phyloP scores from a whole-genome alignment of 2,888 invertebrate species.

The Xanthorhoe designata region DNA sequence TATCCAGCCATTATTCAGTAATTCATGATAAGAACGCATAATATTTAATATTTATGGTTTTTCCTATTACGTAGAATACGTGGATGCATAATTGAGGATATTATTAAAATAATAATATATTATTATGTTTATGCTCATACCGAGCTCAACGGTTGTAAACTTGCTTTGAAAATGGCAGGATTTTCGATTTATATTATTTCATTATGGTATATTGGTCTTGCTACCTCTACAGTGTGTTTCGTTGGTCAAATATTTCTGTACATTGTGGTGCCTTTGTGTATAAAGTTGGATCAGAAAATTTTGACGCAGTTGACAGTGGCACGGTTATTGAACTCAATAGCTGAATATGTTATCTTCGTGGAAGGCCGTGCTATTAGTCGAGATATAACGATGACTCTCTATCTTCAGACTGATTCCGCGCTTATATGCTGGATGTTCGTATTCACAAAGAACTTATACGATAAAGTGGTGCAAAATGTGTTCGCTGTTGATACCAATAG shows the following conservation, averaged over 20 bases:
- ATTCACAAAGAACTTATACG: slow-evolving; percentile 19
- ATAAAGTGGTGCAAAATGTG: slow-evolving; percentile 21
- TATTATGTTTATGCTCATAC: neutral
- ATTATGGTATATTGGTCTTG: slow-evolving; percentile 11
- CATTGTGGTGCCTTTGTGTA: slow-evolving; percentile 18
- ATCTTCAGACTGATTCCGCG: slow-evolving; percentile 7
- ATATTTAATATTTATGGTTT: neutral
- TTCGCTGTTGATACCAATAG: neutral
- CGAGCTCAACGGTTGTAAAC: neutral
- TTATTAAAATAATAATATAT: neutral
- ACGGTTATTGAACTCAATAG: slow-evolving; percentile 8
- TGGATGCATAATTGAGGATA: neutral
- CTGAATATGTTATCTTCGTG: neutral
- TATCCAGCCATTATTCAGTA: neutral
- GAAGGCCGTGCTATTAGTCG: neutral
- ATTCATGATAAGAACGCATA: neutral
- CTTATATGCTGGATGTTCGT: slow-evolving; percentile 21
- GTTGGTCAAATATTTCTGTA: slow-evolving; percentile 23
- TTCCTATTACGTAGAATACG: neutral
- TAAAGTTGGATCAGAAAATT: slow-evolving; percentile 26
- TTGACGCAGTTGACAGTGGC: slow-evolving; percentile 22
- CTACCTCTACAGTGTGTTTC: slow-evolving; percentile 5
- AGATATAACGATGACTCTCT: neutral
- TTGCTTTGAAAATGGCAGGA: slow-evolving; percentile 4
- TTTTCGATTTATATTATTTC: neutral